Base-by-base conservation (phyloP, 2,888 invertebrate species). In the Heliconius aoede region DNA sequence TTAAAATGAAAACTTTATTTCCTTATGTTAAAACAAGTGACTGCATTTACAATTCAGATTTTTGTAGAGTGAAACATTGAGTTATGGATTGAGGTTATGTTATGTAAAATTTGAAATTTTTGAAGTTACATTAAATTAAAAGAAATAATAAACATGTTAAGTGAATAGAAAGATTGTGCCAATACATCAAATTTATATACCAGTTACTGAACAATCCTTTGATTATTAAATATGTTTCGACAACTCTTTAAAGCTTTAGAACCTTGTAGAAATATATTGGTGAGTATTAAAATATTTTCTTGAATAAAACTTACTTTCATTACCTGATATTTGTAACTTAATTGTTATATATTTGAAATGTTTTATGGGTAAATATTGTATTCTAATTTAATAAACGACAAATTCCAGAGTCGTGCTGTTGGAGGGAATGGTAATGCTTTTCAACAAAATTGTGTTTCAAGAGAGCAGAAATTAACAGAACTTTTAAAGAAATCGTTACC, bases 401-500 rank as follows among this genome's bases (percentile, higher is more conserved):
- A 64, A 24, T 76, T 74, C 24, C 74, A 91, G 90, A 82, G 84
- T 21, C 87, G 89, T 8, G 83, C 88, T 5, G 85, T 85, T 11
- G 87, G 84, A 30, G 85, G 85, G 60, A 82, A 82, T 15, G 86
- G 87, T 21, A 86, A 85, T 73, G 86, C 89, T 0, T 93, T 89
- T 78, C 86, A 90, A 76, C 86, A 87, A 51, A 91, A 92, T 81
- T 86, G 89, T 58, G 84, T 90, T 9, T 86, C 90, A 3, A 93
- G 90, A 67, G 94, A 94, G 78, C 86, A 93, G 79, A 88, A 91
- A 80, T 82, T 94, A 13, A 88, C 91, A 0, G 87, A 88, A 8
- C 85, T 84, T 0, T 82, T 94, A 61, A 89, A 87, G 79, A 88
- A 84, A n/a, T 83, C 91, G 0, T 94, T 97, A 85, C 97, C 97